These are phyloP conservation scores for Furnarius figulus DNA, from an alignment of 2,113 vertebrate species.

Conservation along the genomic window DNA sequence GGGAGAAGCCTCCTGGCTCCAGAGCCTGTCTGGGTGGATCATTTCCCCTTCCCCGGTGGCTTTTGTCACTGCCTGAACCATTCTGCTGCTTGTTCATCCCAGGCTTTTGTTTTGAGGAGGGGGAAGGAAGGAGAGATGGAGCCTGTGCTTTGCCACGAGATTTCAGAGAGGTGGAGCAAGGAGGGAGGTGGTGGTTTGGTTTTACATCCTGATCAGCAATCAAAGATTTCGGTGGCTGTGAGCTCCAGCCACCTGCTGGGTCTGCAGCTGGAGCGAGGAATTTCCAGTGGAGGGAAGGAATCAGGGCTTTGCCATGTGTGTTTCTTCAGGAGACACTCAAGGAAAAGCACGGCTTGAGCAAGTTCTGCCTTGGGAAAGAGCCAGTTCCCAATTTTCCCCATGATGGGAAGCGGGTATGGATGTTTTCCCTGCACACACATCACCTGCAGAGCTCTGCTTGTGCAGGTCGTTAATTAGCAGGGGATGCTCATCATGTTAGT, in stretches of 20 bases:
- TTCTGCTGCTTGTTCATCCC: background rate
- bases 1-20: background rate
- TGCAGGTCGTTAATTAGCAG: fast-evolving
- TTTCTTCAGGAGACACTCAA: background rate
- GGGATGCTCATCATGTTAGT: background rate
- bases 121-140: background rate
- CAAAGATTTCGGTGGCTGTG: background rate
- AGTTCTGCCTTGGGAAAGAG: background rate
- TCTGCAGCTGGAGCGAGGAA: background rate
- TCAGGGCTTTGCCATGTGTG: background rate
- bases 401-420: fast-evolving
- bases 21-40: background rate
- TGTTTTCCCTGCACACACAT: background rate
- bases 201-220: fast-evolving
- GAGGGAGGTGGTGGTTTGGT: background rate
- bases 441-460: background rate
- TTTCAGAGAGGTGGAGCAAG: background rate
- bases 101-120: background rate
- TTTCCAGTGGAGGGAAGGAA: background rate
- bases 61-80: background rate
- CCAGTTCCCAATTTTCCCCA: background rate
- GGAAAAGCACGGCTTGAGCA: background rate
- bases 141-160: background rate
- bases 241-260: background rate
- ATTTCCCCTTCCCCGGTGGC: background rate